A percentile compares a stretch with the other conserved stretches of the same genome.
Evolutionary conservation across 2,888 invertebrate genomes (phyloP).

Genomic region (Orthosia gothica): DNA sequence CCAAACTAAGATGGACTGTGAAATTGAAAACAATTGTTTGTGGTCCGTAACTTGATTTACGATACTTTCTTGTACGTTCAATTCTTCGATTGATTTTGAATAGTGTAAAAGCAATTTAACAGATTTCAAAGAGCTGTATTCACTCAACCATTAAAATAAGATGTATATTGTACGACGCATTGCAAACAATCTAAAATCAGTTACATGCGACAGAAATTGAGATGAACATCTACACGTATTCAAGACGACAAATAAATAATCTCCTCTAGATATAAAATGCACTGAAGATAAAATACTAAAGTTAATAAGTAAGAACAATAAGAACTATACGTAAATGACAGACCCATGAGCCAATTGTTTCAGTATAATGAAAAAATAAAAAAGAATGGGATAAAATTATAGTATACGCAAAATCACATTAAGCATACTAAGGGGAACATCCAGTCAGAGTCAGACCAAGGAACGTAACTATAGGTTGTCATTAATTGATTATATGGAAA

Average conservation of each 20-base stretch:
- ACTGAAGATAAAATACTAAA: slow-evolving; percentile 2
- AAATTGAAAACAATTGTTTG: slow-evolving; percentile 70
- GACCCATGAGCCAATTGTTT: slow-evolving; percentile 45
- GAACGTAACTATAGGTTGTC: slow-evolving; percentile 45
- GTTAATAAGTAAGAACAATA: slow-evolving; percentile 23
- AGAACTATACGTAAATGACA: slow-evolving; percentile 24
- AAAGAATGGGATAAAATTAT: slow-evolving; percentile 46
- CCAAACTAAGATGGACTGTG: slow-evolving; percentile 74
- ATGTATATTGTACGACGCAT: background rate
- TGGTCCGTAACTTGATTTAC: slow-evolving; percentile 50
- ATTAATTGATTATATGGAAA: slow-evolving; percentile 53
- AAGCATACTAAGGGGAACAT: slow-evolving; percentile 26
- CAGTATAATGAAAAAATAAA: slow-evolving; percentile 45
- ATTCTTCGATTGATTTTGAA: slow-evolving; percentile 4
- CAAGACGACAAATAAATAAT: background rate
- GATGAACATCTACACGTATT: background rate
- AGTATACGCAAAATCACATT: slow-evolving; percentile 46
- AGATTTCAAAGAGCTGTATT: background rate
- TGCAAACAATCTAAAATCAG: slow-evolving; percentile 4
- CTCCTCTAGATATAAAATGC: background rate
- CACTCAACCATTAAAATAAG: background rate
- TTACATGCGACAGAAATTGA: background rate
- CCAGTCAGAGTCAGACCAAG: slow-evolving; percentile 30
- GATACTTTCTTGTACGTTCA: slow-evolving; percentile 21
- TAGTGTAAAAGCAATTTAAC: background rate